These are phyloP conservation scores for Labrus mixtus DNA, from an alignment of 2,113 vertebrate genomes.

Conservation along the genomic window DNA sequence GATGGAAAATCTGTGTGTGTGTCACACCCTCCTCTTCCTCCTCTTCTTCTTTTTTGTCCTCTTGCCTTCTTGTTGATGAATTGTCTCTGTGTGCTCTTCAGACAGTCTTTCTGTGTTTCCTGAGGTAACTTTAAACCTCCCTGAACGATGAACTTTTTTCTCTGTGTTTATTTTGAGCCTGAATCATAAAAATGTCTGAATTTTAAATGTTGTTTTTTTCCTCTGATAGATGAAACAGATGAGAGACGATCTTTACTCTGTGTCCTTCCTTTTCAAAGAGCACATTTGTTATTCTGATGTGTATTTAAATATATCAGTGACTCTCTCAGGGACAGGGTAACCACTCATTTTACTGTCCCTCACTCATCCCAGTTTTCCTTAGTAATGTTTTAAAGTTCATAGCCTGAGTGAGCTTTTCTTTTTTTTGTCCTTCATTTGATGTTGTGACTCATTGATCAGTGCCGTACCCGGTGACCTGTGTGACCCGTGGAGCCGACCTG, in stretches of 20 bases:
- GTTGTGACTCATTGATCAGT: slow-evolving; percentile 67
- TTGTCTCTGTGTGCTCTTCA: not conserved
- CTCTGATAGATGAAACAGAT: slow-evolving; percentile 26
- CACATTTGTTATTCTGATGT: slow-evolving; percentile 2
- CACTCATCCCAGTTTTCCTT: too few species aligned
- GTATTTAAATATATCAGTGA: slow-evolving; percentile 5
- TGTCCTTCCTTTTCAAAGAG: not conserved
- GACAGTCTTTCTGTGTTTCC: not conserved
- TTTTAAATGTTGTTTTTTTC: not conserved
- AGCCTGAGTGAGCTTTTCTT: too few species aligned
- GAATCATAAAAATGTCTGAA: slow-evolving; percentile 30
- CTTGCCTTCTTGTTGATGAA: not conserved
- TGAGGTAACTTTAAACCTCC: slow-evolving; percentile 11
- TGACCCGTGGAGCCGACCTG: slow-evolving; percentile 89
- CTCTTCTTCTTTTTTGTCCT: not conserved
- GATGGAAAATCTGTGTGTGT: not conserved
- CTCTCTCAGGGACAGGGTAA: too few species aligned
- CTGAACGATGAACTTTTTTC: slow-evolving; percentile 1
- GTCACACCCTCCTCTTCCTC: too few species aligned
- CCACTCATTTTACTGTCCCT: too few species aligned
- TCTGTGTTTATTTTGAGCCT: slow-evolving; percentile 5
- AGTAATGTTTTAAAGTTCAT: too few species aligned
- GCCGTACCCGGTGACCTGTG: slow-evolving; percentile 85
- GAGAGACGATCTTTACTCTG: not conserved
- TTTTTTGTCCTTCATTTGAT: too few species aligned